Conservation (phyloP, 2,888 invertebrate genomes). For the Chrysodeixis includens region DNA sequence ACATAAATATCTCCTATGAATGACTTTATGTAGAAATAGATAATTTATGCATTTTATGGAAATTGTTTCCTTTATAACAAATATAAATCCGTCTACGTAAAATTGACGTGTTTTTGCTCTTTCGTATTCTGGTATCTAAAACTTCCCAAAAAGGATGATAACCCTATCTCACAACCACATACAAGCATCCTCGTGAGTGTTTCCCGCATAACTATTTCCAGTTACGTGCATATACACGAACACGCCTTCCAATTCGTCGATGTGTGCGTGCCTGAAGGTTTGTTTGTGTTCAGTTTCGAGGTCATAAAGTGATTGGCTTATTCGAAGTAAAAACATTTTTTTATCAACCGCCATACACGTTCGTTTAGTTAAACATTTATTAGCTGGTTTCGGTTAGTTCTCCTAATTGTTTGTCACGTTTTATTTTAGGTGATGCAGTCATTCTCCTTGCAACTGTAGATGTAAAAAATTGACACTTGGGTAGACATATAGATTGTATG, state of each 20-base stretch:
- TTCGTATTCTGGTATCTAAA: background rate
- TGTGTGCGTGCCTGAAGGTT: constrained; percentile 67
- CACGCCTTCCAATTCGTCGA: constrained; percentile 75
- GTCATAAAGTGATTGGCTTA: constrained; percentile 79
- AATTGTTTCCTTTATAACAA: background rate
- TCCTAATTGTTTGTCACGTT: constrained; percentile 62
- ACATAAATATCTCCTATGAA: background rate
- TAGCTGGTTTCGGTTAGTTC: constrained; percentile 59
- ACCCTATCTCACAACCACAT: constrained; percentile 62
- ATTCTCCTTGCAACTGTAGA: constrained; percentile 44
- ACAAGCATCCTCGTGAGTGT: constrained; percentile 67
- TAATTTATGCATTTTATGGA: background rate
- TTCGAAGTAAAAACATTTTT: constrained; percentile 63
- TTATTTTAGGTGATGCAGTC: constrained; percentile 70
- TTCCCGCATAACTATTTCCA: constrained; percentile 68
- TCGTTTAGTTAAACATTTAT: constrained; percentile 68
- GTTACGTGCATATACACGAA: constrained; percentile 74
- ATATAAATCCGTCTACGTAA: background rate
- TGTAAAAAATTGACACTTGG: constrained; percentile 16
- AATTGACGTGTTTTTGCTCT: background rate
- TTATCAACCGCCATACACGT: constrained; percentile 63
- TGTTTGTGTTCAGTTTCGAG: constrained; percentile 77
- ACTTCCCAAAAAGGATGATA: constrained; percentile 35
- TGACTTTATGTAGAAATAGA: background rate
- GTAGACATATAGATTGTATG: background rate